These are phyloP conservation scores for Leguminivora glycinivorella DNA, from an alignment of 1,140 invertebrate species.

Conservation along the genomic window DNA sequence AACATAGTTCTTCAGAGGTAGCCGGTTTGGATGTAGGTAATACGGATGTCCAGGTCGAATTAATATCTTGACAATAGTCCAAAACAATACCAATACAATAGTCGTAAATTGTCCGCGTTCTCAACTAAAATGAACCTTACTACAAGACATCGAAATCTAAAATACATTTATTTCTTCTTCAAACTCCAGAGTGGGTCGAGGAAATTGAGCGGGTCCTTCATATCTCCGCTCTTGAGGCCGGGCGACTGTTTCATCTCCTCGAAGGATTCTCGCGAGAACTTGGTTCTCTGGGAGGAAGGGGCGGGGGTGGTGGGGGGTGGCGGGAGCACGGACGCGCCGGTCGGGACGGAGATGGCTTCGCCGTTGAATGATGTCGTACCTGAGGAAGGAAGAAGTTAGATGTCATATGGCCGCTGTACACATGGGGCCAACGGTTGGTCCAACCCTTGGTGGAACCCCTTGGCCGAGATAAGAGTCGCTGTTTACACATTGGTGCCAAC, in stretches of 20 bases:
- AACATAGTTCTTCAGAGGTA: too few species aligned
- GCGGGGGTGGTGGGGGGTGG: constrained; percentile 41
- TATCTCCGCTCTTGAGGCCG: constrained; percentile 73
- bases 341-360: constrained; percentile 66
- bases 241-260: constrained; percentile 75
- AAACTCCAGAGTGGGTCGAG: constrained; percentile 81
- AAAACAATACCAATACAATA: too few species aligned
- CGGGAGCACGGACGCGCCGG: constrained; percentile 58
- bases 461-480: too few species aligned
- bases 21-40: too few species aligned
- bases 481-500: too few species aligned
- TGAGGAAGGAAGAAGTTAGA: constrained; percentile 37
- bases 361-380: constrained; percentile 72
- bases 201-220: constrained; percentile 80
- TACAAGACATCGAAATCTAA: neutral
- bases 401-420: too few species aligned
- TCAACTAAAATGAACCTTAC: neutral
- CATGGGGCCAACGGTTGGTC: too few species aligned
- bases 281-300: constrained; percentile 40
- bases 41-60: too few species aligned
- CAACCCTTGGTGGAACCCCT: too few species aligned
- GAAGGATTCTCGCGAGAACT: constrained; percentile 75
- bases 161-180: constrained; percentile 72
- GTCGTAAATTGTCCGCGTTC: too few species aligned
- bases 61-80: too few species aligned